Evolutionary conservation across 1,140 invertebrate genomes (phyloP).

Genomic region (Drosophila parabipectinata): DNA sequence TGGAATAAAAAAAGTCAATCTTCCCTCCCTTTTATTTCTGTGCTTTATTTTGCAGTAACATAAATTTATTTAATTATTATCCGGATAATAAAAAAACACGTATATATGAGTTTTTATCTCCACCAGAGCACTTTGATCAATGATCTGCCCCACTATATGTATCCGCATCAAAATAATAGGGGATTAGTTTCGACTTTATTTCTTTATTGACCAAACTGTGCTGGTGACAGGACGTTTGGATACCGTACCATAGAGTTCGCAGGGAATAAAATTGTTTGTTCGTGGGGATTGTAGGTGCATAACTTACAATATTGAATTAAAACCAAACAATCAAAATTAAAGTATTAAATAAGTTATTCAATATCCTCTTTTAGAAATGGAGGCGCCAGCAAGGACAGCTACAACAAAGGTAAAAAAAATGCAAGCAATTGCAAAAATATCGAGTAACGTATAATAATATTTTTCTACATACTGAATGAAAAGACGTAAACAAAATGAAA

Average conservation of each 20-base stretch:
- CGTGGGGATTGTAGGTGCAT: slow-evolving; percentile 43
- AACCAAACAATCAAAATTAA: slow-evolving; percentile 84
- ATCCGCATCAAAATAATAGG: background rate
- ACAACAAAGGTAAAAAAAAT: slow-evolving; percentile 93
- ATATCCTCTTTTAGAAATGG: slow-evolving; percentile 94
- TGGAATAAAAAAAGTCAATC: background rate
- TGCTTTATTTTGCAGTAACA: background rate
- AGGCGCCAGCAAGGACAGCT: slow-evolving; percentile 93
- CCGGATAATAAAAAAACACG: background rate
- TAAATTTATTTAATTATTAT: background rate
- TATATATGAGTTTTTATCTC: background rate
- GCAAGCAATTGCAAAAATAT: slow-evolving; percentile 73
- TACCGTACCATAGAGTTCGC: background rate
- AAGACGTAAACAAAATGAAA: slow-evolving; percentile 27
- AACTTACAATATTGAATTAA: slow-evolving; percentile 86
- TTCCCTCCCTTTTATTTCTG: background rate
- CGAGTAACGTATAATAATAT: slow-evolving; percentile 81
- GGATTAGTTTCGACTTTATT: background rate
- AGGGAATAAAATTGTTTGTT: slow-evolving; percentile 19
- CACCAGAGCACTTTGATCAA: slow-evolving; percentile 17
- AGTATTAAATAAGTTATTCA: slow-evolving; percentile 88
- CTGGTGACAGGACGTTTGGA: slow-evolving; percentile 8
- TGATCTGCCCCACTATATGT: background rate
- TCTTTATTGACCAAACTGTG: slow-evolving; percentile 20
- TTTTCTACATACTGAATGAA: slow-evolving; percentile 70